Conservation (phyloP, 2,888 invertebrate genomes). For the Plusia festucae region DNA sequence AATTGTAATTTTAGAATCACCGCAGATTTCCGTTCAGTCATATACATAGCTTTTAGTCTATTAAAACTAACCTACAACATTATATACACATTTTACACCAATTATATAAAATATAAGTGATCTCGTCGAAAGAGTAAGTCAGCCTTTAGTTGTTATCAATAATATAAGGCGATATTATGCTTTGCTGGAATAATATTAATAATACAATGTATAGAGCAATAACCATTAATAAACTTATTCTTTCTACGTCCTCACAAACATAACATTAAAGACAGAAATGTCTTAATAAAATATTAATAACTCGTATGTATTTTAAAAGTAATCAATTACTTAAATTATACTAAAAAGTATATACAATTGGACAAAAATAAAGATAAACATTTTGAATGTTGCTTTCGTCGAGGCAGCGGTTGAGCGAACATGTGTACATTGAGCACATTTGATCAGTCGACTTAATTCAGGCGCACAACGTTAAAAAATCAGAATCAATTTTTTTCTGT, state of each 20-base stretch:
- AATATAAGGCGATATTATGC: slow-evolving; percentile 47
- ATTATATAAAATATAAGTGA: slow-evolving; percentile 52
- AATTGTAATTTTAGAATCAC: slow-evolving; percentile 72
- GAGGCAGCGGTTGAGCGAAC: slow-evolving; percentile 25
- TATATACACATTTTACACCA: slow-evolving; percentile 58
- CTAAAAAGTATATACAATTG: slow-evolving; percentile 45
- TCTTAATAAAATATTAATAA: slow-evolving; percentile 46
- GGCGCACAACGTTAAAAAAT: neutral
- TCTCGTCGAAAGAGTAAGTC: slow-evolving; percentile 56
- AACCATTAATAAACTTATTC: slow-evolving; percentile 45
- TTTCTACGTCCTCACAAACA: slow-evolving; percentile 50
- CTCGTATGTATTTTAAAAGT: slow-evolving; percentile 38
- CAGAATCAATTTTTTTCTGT: neutral
- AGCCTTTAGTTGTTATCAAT: slow-evolving; percentile 46
- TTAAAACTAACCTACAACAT: slow-evolving; percentile 52
- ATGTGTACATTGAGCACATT: slow-evolving; percentile 12
- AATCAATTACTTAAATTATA: slow-evolving; percentile 43
- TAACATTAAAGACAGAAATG: slow-evolving; percentile 39
- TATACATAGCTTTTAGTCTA: slow-evolving; percentile 63
- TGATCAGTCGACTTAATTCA: neutral
- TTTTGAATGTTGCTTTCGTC: slow-evolving; percentile 25
- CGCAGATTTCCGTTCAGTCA: slow-evolving; percentile 76
- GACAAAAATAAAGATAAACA: slow-evolving; percentile 45
- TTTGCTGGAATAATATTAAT: slow-evolving; percentile 27
- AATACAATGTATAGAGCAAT: slow-evolving; percentile 36